Percentiles rank a stretch among this genome's conserved stretches.
Evolutionary conservation across 2,888 invertebrate species (phyloP).

Genomic region (Drosophila falleni): DNA sequence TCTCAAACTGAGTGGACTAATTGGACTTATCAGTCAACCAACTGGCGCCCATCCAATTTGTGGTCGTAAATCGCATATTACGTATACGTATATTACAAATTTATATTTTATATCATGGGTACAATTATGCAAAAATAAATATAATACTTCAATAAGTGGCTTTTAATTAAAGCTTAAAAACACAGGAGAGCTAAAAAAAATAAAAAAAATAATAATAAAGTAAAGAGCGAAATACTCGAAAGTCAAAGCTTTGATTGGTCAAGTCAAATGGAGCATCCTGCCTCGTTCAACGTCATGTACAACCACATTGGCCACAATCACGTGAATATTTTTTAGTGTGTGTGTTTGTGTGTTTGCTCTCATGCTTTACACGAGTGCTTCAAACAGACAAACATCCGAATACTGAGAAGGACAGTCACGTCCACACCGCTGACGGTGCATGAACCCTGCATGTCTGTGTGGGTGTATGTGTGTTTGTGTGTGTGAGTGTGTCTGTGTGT

Average conservation of each 20-base stretch:
- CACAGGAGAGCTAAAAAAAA: conserved; percentile 4
- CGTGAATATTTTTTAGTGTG: conserved; percentile 32
- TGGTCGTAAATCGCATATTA: neutral
- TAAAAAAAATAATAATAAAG: conserved; percentile 21
- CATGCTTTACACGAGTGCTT: conserved; percentile 56
- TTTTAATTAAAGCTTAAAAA: conserved; percentile 62
- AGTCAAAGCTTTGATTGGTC: conserved; percentile 68
- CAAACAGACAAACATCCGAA: conserved; percentile 51
- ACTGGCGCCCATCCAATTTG: conserved; percentile 9
- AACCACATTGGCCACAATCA: conserved; percentile 67
- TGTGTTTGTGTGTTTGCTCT: conserved; percentile 46
- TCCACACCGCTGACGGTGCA: conserved; percentile 21
- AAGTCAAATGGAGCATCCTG: conserved; percentile 68
- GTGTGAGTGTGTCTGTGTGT: neutral
- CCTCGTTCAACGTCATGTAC: conserved; percentile 20
- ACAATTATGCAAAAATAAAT: conserved; percentile 54
- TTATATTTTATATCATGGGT: conserved; percentile 4
- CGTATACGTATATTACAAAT: neutral
- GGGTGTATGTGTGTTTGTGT: neutral
- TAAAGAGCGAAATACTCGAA: conserved; percentile 37
- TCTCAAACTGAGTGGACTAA: conserved; percentile 13
- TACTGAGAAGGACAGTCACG: conserved; percentile 40
- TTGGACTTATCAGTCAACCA: conserved; percentile 5
- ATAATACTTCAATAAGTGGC: conserved; percentile 50
- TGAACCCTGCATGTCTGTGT: neutral